phyloP scores from a whole-genome alignment of 2,888 invertebrate genomes.

The Encarsia formosa region DNA sequence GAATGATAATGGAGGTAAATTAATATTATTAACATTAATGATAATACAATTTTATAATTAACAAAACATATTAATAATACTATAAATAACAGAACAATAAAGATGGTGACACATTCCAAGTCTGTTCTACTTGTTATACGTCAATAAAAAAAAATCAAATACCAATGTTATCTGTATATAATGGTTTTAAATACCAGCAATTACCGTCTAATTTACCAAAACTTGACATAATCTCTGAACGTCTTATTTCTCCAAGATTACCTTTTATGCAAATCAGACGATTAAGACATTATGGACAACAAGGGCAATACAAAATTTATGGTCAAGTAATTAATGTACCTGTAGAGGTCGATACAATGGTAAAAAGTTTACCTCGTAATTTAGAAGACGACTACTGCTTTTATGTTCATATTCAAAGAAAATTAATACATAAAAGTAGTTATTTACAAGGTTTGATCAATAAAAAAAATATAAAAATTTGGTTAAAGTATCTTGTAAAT shows the following conservation, averaged over 20 bases:
- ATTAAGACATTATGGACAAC: constrained; percentile 3
- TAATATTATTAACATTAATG: no score
- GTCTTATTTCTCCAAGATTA: constrained; percentile 18
- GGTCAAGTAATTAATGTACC: constrained; percentile 21
- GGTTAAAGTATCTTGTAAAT: constrained; percentile 29
- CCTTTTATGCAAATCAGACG: constrained; percentile 14
- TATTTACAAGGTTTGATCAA: constrained; percentile 33
- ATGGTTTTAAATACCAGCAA: constrained; percentile 1
- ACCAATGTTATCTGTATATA: not conserved
- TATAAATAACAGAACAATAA: no score
- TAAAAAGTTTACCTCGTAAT: constrained; percentile 24
- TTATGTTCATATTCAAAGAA: constrained; percentile 33
- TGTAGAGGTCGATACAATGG: constrained; percentile 14
- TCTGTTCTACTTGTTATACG: not conserved
- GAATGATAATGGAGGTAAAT: no score
- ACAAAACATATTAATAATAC: no score
- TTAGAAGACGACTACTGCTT: constrained; percentile 36
- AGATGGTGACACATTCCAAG: no score
- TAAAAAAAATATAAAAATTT: constrained; percentile 30
- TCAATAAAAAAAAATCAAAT: constrained; percentile 1
- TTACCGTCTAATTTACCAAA: constrained; percentile 16
- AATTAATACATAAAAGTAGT: constrained; percentile 29
- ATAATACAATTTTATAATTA: no score
- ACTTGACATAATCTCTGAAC: constrained; percentile 15
- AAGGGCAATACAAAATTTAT: constrained; percentile 11